A percentile compares a stretch with the other conserved stretches of the same genome.
phyloP scores from a whole-genome alignment of 2,797 vertebrate genomes.

The Etheostoma perlongum region DNA sequence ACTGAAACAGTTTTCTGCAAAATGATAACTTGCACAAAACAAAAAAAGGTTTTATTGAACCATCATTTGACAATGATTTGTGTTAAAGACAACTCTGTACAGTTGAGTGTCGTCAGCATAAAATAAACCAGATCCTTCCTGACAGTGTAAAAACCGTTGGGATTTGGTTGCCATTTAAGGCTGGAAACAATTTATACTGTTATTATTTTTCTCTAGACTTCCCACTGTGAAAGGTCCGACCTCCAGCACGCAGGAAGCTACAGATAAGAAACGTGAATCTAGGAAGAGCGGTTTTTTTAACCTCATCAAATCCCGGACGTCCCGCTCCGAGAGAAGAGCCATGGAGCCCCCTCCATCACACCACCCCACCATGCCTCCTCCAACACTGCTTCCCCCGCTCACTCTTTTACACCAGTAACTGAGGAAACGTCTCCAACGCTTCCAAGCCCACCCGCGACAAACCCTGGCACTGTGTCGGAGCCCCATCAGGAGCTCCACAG shows the following conservation, averaged over 20 bases:
- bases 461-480: slow-evolving; percentile 35
- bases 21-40: neutral
- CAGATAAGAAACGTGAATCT: slow-evolving; percentile 91
- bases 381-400: neutral
- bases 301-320: slow-evolving; percentile 90
- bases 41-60: neutral
- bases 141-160: neutral
- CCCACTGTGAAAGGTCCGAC: slow-evolving; percentile 75
- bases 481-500: slow-evolving; percentile 54
- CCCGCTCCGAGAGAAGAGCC: slow-evolving; percentile 90
- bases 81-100: neutral
- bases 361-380: slow-evolving; percentile 26
- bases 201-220: slow-evolving; percentile 73
- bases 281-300: slow-evolving; percentile 94
- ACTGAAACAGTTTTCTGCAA: neutral
- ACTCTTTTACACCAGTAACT: slow-evolving; percentile 52
- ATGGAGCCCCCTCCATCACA: slow-evolving; percentile 60
- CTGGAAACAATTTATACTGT: neutral
- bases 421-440: slow-evolving; percentile 77
- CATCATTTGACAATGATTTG: neutral
- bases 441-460: slow-evolving; percentile 63
- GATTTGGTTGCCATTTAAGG: neutral
- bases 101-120: slow-evolving; percentile 13
- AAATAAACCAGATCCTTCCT: neutral
- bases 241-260: slow-evolving; percentile 64